Base-by-base conservation (phyloP, 1,140 invertebrate species). In the Magallana ariakensis region DNA sequence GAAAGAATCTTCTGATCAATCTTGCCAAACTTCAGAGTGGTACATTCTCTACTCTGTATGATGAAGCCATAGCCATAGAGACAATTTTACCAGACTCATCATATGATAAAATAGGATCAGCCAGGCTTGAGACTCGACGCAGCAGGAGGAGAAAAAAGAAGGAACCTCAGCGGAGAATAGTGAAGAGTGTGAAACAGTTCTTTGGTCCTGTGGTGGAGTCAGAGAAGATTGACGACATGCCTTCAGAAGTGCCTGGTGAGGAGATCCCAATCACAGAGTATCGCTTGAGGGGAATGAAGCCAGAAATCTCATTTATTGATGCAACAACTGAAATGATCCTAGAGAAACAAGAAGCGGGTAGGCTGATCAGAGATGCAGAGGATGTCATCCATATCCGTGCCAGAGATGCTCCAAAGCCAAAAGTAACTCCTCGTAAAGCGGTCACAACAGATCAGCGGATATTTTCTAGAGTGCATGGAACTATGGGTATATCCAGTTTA, bases 401-500 rank as follows among this genome's bases (percentile, higher is more conserved):
- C 22, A 88, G 87, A 60, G 85, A 88, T 53, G 46, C 85, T 54
- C 89, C 89, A 33, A 87, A 86, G 87, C 91, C 91, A 13, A 89
- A 89, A 66, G 60, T 86, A 13, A 83, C 84, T 46, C 87, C 87
- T 6, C 83, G 90, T 81, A 91, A 92, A 83, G 87, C 86, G 46
- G 80, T 90, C 10, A 93, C 87, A 26, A 92, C 89, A 33, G 92
- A 94, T 66, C 91, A 93, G 82, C 87, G 92, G 66, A 88, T 94
- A 55, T 94, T 93, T 91, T 83, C 89, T 11, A 89, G 92, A 56
- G 89, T 93, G 15, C 93, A 94, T 33, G 92, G 93, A n/a, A 93
- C 92, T 10, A 94, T 95, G 94, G 92, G 92, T 33, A 89, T 94
- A 75, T 94, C 93, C 7, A 93, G 93, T 88, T 86, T 95, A 84